Base-by-base conservation (phyloP, 37 sponge, comb jelly and placozoan genomes). In the Dysidea cf. avara region DNA sequence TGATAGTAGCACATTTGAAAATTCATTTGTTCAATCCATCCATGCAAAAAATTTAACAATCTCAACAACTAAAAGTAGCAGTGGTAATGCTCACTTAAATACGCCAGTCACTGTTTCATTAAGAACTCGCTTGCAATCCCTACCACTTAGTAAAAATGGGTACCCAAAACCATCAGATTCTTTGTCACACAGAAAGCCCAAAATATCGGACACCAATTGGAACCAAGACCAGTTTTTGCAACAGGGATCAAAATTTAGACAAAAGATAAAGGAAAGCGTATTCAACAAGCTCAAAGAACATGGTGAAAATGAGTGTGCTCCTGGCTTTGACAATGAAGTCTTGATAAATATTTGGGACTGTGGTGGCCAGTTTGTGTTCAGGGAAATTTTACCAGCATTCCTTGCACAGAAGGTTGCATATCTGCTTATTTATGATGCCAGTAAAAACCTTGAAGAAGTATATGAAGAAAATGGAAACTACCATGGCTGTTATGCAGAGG, bases 361-460 rank as follows among this genome's bases (percentile, higher is more conserved):
- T 84, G 85, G 85, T 56, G 85, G 85, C 25, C 85, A 77, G 20
- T 66, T 47, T 16, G 57, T 77, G 20, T 84, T 84, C 47, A 72
- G 70, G 7, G 72, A 61, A 38, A 46, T 77, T 25, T 50, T 77
- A 37, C 72, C 85, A 47, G 67, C 72, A 20, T 84, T 84, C 66
- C 72, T 84, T 7, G 68, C 75, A 31, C 60, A 75, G 13, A 64
- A 68, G 17, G 66, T 75, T 6, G 57, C 75, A 53, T 77, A 77
- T 34, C 43, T 84, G 20, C 78, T 84, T 28, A 34, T 77, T 26
- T 84, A 72, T 64, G 72, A 84, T 71, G 85, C 85, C 22, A n/a
- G 59, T 5, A 53, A 66, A 33, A 48, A 58, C 25, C 37, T 84
- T 11, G n/a, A 58, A 0, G 46, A 71, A 1, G 13, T 22, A 13